Conservation (phyloP, 2,797 vertebrate species). For the Takifugu ocellatus region DNA sequence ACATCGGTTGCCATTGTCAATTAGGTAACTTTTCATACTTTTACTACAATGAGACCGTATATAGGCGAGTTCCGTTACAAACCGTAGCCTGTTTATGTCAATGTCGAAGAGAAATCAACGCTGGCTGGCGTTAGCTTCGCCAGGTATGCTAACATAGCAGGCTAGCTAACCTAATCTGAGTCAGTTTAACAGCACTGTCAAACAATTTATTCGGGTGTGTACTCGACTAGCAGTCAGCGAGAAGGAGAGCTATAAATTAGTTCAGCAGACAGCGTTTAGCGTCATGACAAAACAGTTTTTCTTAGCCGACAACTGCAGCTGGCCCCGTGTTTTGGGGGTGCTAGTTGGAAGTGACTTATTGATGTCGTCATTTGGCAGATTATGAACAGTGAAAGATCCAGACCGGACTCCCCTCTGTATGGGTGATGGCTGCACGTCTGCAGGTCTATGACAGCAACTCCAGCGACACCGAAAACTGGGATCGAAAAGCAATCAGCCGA, state of each 20-base stretch:
- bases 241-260: not conserved
- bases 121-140: slow-evolving; percentile 48
- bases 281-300: not conserved
- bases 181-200: slow-evolving; percentile 21
- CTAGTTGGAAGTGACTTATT: slow-evolving; percentile 47
- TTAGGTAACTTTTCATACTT: slow-evolving; percentile 21
- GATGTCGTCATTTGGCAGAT: slow-evolving; percentile 70
- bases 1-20: slow-evolving; percentile 36
- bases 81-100: not conserved
- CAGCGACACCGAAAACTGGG: slow-evolving; percentile 91
- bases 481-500: slow-evolving; percentile 84
- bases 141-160: slow-evolving; percentile 39
- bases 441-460: slow-evolving; percentile 95
- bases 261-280: not conserved
- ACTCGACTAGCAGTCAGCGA: rapidly evolving
- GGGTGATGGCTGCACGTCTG: slow-evolving; percentile 90
- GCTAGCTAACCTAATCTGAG: slow-evolving; percentile 24
- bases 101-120: slow-evolving; percentile 12
- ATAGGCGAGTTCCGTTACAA: not conserved
- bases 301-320: not conserved
- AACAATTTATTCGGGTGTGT: not conserved
- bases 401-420: slow-evolving; percentile 71
- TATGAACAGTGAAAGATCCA: slow-evolving; percentile 80
- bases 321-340: not conserved
- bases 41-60: not conserved